Percentiles rank a stretch among this genome's conserved stretches.
These are phyloP conservation scores for Cavia aperea DNA, from an alignment of 2,113 vertebrate genomes.

Conservation along the genomic window DNA sequence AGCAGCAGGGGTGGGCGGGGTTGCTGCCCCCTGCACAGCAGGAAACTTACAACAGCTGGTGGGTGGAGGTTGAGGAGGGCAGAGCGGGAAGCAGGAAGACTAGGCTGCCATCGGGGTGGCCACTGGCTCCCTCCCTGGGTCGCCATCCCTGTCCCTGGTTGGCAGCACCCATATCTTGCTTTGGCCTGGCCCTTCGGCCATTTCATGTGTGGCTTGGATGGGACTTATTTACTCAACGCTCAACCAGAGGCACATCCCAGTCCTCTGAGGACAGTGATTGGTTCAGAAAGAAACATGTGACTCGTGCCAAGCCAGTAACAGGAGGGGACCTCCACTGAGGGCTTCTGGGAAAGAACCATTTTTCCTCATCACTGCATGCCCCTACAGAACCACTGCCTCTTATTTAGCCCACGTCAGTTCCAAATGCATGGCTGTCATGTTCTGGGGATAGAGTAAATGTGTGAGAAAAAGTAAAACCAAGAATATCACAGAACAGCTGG, in stretches of 20 bases:
- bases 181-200: not conserved
- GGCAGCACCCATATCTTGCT: not conserved
- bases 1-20: not conserved
- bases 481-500: no score
- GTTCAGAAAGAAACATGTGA: not conserved
- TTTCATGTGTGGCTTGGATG: not conserved
- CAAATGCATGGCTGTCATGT: not conserved
- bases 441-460: not conserved
- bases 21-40: accelerated
- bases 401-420: not conserved
- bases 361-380: no score
- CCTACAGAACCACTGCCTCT: not conserved
- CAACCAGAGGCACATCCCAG: not conserved
- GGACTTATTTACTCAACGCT: not conserved
- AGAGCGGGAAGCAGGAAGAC: no score
- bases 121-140: not conserved
- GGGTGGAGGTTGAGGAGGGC: not conserved
- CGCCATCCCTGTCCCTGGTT: not conserved
- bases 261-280: not conserved
- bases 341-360: not conserved
- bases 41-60: accelerated
- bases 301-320: not conserved
- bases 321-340: not conserved
- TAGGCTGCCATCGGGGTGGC: not conserved
- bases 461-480: not conserved